A percentile compares a stretch with the other conserved stretches of the same genome.
phyloP scores from a whole-genome alignment of 2,113 vertebrate species.

The Gambusia holbrooki region DNA sequence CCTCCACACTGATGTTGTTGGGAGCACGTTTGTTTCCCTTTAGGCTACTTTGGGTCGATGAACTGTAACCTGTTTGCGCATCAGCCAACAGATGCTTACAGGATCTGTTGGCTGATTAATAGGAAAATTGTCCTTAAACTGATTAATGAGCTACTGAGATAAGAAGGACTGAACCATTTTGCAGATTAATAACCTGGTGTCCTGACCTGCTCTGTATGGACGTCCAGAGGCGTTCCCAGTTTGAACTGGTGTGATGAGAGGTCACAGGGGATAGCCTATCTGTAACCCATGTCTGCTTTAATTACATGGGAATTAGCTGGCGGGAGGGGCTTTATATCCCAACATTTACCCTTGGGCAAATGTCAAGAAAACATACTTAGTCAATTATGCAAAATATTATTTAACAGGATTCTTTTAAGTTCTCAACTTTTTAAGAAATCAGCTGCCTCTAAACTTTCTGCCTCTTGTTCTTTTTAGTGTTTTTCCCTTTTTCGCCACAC shows the following conservation, averaged over 20 bases:
- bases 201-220: constrained; percentile 37
- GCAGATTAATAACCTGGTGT: constrained; percentile 58
- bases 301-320: constrained; percentile 69
- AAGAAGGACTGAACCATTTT: constrained; percentile 53
- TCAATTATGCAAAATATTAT: neutral
- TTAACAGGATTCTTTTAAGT: no score
- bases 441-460: no score
- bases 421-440: no score
- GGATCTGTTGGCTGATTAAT: constrained; percentile 66
- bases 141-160: constrained; percentile 71
- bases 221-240: constrained; percentile 38
- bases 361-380: constrained; percentile 18
- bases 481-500: neutral
- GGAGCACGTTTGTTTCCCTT: neutral
- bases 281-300: constrained; percentile 62
- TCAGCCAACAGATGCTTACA: constrained; percentile 63
- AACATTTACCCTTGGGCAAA: constrained; percentile 43
- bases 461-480: neutral
- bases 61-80: constrained; percentile 36
- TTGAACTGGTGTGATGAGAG: constrained; percentile 24
- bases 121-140: constrained; percentile 59
- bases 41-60: neutral
- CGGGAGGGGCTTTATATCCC: constrained; percentile 33
- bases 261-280: constrained; percentile 26
- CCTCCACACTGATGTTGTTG: neutral